Base-by-base conservation (phyloP, 2,797 vertebrate genomes). In the Lagorchestes hirsutus region DNA sequence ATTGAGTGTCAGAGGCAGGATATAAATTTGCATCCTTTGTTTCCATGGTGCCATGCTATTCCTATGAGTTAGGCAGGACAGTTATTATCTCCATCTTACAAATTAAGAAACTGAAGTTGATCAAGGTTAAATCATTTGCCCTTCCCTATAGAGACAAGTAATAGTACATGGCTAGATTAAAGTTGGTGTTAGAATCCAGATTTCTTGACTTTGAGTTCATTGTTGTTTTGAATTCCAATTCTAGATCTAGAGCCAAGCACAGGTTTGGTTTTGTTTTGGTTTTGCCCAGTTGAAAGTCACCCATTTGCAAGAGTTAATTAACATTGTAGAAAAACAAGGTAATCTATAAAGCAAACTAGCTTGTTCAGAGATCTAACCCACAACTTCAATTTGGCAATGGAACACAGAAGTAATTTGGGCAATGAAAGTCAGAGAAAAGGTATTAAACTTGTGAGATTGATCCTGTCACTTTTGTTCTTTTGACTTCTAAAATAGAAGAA, bases 361-460 rank as follows among this genome's bases (percentile, higher is more conserved):
- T 82, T 46, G 74, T 82, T 82, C 74, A 82, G n/a, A 3, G 74
- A 27, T 82, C 40, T 46, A 82, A 82, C 18, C 40, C 22, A 82
- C 40, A 82, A 82, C 22, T 82, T 96, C 96, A 94, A 94, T 95
- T 97, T 98, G 96, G 97, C 97, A 98, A n/a, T 93, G 97, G 96
- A 97, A 97, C 94, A 97, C 87, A 98, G 93, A 56, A 90, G 92
- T 74, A 55, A 95, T 96, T 95, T 96, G 96, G 91, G 96, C 96
- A 93, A 94, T 92, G 95, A 92, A 91, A 95, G 96, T 97, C 96
- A 97, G 93, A 90, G 94, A 96, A 95, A 94, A 96, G 92, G 94
- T 95, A 92, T 52, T 97, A 97, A 96, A 94, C 67, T 94, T 94
- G 55, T 97, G 97, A 93, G 90, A 54, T 95, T 58, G 94, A 96